Evolutionary conservation across 2,888 invertebrate species (phyloP).

Genomic region (Polylopha cassiicola): DNA sequence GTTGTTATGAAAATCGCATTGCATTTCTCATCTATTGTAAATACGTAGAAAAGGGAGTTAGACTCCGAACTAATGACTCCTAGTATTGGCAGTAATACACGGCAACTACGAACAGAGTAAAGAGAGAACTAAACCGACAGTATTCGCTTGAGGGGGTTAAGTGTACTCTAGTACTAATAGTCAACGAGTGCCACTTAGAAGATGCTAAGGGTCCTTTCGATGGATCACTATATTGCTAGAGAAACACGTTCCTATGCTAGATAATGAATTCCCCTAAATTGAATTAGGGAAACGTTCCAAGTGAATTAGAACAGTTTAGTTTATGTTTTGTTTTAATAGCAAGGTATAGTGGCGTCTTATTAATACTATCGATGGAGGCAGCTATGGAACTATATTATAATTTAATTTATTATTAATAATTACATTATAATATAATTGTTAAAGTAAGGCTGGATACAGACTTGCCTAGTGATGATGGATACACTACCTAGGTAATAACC

Average conservation of each 20-base stretch:
- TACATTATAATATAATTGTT: too few species aligned
- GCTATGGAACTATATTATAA: too few species aligned
- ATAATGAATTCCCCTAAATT: constrained; percentile 68
- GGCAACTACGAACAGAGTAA: constrained; percentile 47
- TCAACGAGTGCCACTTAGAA: constrained; percentile 57
- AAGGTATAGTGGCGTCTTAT: constrained; percentile 6
- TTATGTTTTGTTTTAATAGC: constrained; percentile 24
- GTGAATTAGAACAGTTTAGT: constrained; percentile 35
- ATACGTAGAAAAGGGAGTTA: constrained; percentile 24
- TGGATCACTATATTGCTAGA: constrained; percentile 60
- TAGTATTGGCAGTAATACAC: constrained; percentile 49
- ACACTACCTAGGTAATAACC: too few species aligned
- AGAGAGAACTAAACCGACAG: constrained; percentile 47
- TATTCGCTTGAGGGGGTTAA: constrained; percentile 54
- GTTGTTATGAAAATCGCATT: too few species aligned
- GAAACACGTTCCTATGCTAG: constrained; percentile 59
- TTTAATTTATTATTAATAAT: too few species aligned
- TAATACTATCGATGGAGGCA: too few species aligned
- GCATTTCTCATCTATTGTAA: too few species aligned
- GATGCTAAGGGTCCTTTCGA: constrained; percentile 63
- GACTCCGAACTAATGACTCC: constrained; percentile 39
- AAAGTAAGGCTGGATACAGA: too few species aligned
- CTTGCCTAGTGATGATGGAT: too few species aligned
- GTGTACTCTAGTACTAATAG: constrained; percentile 64
- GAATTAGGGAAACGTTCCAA: constrained; percentile 50